Base-by-base conservation (phyloP, 30 jellyfish, hydroid and myxozoan species). In the Cassiopea xamachana region DNA sequence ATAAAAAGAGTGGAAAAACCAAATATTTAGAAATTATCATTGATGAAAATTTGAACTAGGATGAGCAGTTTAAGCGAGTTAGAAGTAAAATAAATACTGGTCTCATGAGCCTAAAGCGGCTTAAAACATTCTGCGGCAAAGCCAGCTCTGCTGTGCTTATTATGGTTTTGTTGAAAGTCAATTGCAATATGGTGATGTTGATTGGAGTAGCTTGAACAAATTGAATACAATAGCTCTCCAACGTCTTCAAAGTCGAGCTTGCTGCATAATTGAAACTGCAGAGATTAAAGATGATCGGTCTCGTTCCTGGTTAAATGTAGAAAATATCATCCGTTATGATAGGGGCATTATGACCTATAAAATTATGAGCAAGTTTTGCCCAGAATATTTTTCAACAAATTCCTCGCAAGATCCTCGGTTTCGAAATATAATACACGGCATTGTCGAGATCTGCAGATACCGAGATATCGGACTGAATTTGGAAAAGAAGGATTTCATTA, bases 231-330 rank as follows among this genome's bases (percentile, higher is more conserved):
- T 27, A 27, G 39, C 39, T 27, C 39, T 27, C 39, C 39, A 27
- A 27, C 39, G 39, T 27, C 39, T 27, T 27, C 39, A 27, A 27
- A 27, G 39, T 27, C 39, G 39, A 27, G 39, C 39, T 27, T 27
- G 39, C 39, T 27, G 39, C 39, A 27, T 27, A 27, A 27, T 27
- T 27, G 39, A 27, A 27, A 27, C 39, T 27, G 39, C 39, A 27
- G 39, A 60, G 16, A 60, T 60, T 60, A 60, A 60, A 60, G 71
- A 60, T 7, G 16, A 15, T 73, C 9, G 59, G 82, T 27, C 59
- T 73, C 13, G 51, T 73, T 73, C 82, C 82, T 73, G 12, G 86
- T 55, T 77, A 10, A 77, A 77, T 77, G 86, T 77, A 77, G 72
- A 77, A 77, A 47, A 77, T 46, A 46, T 77, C 5, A 47, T 77